Percentiles rank a stretch among this genome's conserved stretches.
Evolutionary conservation across 2,888 invertebrate species (phyloP).

Genomic region (Azorinus chamasolen): DNA sequence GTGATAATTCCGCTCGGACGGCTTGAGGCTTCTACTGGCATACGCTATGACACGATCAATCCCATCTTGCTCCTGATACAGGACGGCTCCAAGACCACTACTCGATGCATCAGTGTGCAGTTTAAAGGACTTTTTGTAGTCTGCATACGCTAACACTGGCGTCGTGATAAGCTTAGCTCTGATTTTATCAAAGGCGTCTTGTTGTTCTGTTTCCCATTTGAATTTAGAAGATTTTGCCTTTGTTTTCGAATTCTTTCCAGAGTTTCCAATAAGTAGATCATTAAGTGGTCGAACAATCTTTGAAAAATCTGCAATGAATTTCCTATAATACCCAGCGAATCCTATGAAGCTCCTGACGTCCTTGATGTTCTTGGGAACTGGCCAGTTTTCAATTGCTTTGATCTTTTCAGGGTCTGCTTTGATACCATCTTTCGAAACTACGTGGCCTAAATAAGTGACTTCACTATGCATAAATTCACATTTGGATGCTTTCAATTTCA

Average conservation of each 20-base stretch:
- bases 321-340: constrained; percentile 32
- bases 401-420: constrained; percentile 41
- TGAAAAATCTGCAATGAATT: constrained; percentile 33
- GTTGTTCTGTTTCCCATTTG: constrained; percentile 30
- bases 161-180: constrained; percentile 13
- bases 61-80: constrained; percentile 36
- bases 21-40: constrained; percentile 34
- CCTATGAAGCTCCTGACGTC: constrained; percentile 38
- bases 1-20: constrained; percentile 30
- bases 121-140: constrained; percentile 16
- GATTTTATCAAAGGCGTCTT: constrained; percentile 15
- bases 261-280: too few relatives aligned
- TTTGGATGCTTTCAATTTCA: constrained; percentile 49
- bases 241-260: neutral
- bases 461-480: constrained; percentile 36
- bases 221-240: constrained; percentile 23
- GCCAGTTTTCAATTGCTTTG: constrained; percentile 25
- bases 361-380: constrained; percentile 20
- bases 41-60: constrained; percentile 39
- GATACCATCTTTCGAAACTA: constrained; percentile 27
- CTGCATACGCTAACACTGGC: constrained; percentile 31
- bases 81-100: constrained; percentile 18
- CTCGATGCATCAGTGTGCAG: constrained; percentile 41
- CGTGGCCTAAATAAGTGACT: constrained; percentile 36
- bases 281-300: constrained; percentile 36